Evolutionary conservation across 1,140 invertebrate genomes (phyloP).

Genomic region (Drosophila truncata): DNA sequence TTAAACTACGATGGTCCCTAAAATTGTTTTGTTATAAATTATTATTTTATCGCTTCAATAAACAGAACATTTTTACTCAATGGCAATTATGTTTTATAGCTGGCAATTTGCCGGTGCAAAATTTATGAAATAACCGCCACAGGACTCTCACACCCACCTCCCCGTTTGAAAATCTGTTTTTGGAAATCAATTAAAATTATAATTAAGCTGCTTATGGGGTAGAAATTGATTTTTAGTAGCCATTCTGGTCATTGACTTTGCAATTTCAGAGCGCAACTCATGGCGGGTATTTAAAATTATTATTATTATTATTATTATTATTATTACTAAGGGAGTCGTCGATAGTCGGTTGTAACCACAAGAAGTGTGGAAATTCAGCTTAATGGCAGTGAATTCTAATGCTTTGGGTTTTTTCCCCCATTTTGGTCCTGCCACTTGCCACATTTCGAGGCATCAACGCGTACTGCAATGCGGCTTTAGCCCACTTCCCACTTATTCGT

Average conservation of each 20-base stretch:
- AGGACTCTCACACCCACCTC: background rate
- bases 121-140: conserved; percentile 16
- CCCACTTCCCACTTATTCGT: conserved; percentile 15
- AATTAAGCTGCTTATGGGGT: conserved; percentile 63
- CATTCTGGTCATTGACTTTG: conserved; percentile 48
- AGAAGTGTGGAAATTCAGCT: conserved; percentile 40
- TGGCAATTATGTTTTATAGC: conserved; percentile 43
- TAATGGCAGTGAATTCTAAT: conserved; percentile 42
- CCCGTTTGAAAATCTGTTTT: conserved; percentile 46
- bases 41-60: conserved; percentile 58
- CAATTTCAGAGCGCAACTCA: conserved; percentile 9
- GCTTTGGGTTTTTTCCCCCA: background rate
- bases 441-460: conserved; percentile 50
- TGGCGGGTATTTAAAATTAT: conserved; percentile 22
- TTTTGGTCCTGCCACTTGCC: conserved; percentile 32
- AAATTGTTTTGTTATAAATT: conserved; percentile 41
- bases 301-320: conserved; percentile 32
- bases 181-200: conserved; percentile 71
- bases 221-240: conserved; percentile 64
- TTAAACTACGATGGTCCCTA: conserved; percentile 1
- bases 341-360: conserved; percentile 29
- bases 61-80: conserved; percentile 34
- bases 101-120: conserved; percentile 40
- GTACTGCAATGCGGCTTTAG: conserved; percentile 52
- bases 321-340: background rate